Evolutionary conservation across 2,797 vertebrate species (phyloP), one percentile per base, ranked within the genome.

Genomic region (Semaprochilodus insignis): DNA sequence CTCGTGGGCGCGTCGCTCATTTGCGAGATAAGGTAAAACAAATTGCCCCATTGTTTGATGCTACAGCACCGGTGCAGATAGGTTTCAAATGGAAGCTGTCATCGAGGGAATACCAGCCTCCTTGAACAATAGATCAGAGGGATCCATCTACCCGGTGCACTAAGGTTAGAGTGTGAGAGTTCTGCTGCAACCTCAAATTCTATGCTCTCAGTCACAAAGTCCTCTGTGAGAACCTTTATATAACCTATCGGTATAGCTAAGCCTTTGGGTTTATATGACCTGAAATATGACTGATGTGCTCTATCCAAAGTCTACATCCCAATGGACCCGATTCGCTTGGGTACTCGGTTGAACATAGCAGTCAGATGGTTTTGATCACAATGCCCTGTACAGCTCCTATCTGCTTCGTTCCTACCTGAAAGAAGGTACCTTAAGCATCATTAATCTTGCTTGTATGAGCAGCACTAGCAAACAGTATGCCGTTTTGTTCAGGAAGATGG

Each of bases 1-100:
- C 82, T 84, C 72, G 80, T 78, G 81, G 85, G 85, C 69, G 74
- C 79, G 83, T 87, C 82, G 77, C 87, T 85, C 82, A 84, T 87
- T 88, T 85, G 84, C 66, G 34, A 85, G 87, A 88, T 88, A 88
- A 88, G 85, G 83, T 78, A 81, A 84, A 87, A 88, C 87, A 88
- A 88, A 87, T 88, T 83, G 84, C 77, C 66, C 84, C 60, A 82
- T 88, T 88, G 87, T 88, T 88, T 87, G 81, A 85, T 75, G 82
- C 85, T 6, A 70, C 83, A 70, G 85, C 71, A 74, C 60, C 11
- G 82, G 77, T 75, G 82, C 83, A 84, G 87, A 88, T 85, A 85
- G 85, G 60, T 86, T 85, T 85, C 85, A 85, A 85, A 86, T 86
- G 74, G 83, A 88, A 77, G 73, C 83, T 83, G 86, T 87, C 87